Percentiles rank a stretch among this genome's conserved stretches.
phyloP scores from a whole-genome alignment of 2,113 vertebrate genomes.

The Seriola aureovittata region DNA sequence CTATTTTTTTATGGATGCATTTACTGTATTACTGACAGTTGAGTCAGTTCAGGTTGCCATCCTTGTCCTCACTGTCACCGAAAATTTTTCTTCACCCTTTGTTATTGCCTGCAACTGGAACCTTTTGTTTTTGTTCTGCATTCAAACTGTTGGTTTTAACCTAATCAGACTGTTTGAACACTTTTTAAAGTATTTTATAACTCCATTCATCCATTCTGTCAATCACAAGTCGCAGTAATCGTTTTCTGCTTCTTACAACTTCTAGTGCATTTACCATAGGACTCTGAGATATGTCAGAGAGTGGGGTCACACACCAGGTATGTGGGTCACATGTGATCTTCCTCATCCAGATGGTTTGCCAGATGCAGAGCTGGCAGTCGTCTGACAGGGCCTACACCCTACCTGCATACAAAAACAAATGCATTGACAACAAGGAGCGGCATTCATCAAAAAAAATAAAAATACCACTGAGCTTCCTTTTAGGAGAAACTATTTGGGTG shows the following conservation, averaged over 20 bases:
- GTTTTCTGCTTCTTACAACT: slow-evolving; percentile 6
- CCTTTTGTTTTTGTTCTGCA: not conserved
- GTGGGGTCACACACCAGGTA: slow-evolving; percentile 65
- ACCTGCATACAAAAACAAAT: slow-evolving; percentile 69
- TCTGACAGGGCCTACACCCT: slow-evolving; percentile 60
- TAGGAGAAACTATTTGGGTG: not conserved
- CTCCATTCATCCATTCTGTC: not conserved
- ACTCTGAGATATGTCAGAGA: slow-evolving; percentile 24
- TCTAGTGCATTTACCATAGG: not conserved
- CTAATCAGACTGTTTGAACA: not conserved
- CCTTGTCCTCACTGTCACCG: no score
- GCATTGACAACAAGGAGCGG: slow-evolving; percentile 41
- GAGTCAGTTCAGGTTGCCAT: not conserved
- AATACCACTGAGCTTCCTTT: not conserved
- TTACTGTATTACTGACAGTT: not conserved
- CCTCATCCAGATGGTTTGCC: slow-evolving; percentile 79
- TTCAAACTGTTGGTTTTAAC: not conserved
- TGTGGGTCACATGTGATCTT: slow-evolving; percentile 76
- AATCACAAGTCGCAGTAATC: not conserved
- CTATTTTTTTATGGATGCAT: not conserved
- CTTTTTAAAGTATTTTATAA: not conserved
- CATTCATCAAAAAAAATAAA: slow-evolving; percentile 31
- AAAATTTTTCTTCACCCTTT: not conserved
- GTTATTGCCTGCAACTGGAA: not conserved
- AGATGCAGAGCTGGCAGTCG: slow-evolving; percentile 75